Evolutionary conservation across 64 coral and sea anemone genomes (phyloP).

Genomic region (Catalaphyllia jardinei): DNA sequence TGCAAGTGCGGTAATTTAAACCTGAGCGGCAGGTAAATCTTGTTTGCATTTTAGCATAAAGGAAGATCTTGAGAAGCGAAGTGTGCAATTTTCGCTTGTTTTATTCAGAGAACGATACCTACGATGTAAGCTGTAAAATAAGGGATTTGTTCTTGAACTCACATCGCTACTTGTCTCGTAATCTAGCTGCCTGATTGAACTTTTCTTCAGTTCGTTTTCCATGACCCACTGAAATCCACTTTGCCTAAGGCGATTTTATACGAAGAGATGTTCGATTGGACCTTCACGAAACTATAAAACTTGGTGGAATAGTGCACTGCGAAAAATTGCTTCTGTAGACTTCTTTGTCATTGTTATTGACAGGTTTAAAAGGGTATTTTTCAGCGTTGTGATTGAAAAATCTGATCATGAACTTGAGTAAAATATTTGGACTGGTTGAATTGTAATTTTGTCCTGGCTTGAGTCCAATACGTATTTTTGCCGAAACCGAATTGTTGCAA

Average conservation of each 20-base stretch:
- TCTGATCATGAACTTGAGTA: too few relatives aligned
- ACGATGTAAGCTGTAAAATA: too few relatives aligned
- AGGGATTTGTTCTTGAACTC: too few relatives aligned
- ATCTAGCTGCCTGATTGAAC: too few relatives aligned
- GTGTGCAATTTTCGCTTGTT: background rate
- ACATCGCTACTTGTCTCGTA: too few relatives aligned
- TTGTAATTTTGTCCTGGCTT: background rate
- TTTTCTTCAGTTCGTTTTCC: too few relatives aligned
- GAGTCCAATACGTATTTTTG: background rate
- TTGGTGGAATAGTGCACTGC: background rate
- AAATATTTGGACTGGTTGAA: too few relatives aligned
- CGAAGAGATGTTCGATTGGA: background rate
- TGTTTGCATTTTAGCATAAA: background rate
- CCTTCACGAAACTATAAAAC: background rate
- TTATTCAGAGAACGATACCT: too few relatives aligned
- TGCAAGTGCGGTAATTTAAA: constrained; percentile 8
- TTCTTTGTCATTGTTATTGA: background rate
- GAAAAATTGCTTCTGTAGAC: background rate
- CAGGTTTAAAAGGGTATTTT: background rate
- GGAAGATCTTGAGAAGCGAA: background rate
- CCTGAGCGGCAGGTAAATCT: background rate
- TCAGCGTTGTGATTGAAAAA: background rate
- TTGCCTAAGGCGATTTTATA: background rate
- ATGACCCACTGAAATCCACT: background rate
- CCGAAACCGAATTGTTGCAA: background rate